Conservation (phyloP, 1,140 invertebrate genomes). For the Proctacanthus coquilletti region DNA sequence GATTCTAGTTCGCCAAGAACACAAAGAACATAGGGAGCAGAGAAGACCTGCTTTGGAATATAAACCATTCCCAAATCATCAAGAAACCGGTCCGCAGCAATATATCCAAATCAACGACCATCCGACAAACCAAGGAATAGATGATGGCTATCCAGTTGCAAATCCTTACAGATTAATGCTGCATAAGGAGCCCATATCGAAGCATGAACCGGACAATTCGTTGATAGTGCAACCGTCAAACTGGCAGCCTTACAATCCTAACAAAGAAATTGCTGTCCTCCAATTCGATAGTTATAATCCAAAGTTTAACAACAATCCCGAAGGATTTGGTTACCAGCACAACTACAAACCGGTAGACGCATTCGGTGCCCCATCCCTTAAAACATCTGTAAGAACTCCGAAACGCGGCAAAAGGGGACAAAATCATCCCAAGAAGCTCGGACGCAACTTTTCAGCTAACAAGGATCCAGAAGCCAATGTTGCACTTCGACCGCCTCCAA, state of each 20-base stretch:
- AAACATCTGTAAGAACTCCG: slow-evolving; percentile 1
- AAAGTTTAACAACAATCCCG: slow-evolving; percentile 28
- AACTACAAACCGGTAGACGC: slow-evolving; percentile 14
- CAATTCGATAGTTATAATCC: slow-evolving; percentile 27
- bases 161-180: slow-evolving; percentile 24
- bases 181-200: slow-evolving; percentile 18
- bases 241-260: slow-evolving; percentile 6
- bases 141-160: slow-evolving; percentile 16
- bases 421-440: slow-evolving; percentile 12
- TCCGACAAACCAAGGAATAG: slow-evolving; percentile 2
- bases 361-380: background rate
- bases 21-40: background rate
- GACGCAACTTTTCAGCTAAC: slow-evolving; percentile 6
- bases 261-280: slow-evolving; percentile 3
- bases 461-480: slow-evolving; percentile 25
- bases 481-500: slow-evolving; percentile 24
- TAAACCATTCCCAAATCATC: no score
- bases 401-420: slow-evolving; percentile 1
- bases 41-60: no score
- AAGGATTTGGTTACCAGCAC: slow-evolving; percentile 26
- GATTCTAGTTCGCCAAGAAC: slow-evolving; percentile 5
- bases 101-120: no score
- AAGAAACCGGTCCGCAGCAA: background rate
- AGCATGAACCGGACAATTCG: no score
- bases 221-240: background rate